Evolutionary conservation across 2,113 vertebrate species (phyloP).

Genomic region (Oreochromis niloticus): DNA sequence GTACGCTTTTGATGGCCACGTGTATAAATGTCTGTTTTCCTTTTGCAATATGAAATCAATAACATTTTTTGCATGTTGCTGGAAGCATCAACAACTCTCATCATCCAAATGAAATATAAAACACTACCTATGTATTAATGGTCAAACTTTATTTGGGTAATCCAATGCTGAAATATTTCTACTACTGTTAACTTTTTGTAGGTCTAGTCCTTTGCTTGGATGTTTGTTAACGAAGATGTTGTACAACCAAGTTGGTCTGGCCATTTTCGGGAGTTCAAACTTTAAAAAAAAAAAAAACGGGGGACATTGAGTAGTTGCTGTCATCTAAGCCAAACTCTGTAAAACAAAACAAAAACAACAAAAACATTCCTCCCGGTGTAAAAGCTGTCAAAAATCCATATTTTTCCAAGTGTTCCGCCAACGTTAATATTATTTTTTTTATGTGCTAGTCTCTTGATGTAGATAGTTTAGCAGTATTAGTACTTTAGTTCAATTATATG

Average conservation of each 20-base stretch:
- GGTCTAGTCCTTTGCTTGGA: neutral
- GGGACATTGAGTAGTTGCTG: neutral
- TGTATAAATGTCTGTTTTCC: slow-evolving; percentile 31
- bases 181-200: neutral
- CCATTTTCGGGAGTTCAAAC: neutral
- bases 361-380: neutral
- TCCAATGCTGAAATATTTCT: slow-evolving; percentile 8
- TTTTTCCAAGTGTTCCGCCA: neutral
- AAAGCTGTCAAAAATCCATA: neutral
- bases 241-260: neutral
- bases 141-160: slow-evolving; percentile 38
- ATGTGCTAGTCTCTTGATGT: neutral
- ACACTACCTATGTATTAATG: slow-evolving; percentile 46
- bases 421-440: neutral
- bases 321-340: neutral
- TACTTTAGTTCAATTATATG: neutral
- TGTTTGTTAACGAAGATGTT: slow-evolving; percentile 10
- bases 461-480: neutral
- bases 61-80: slow-evolving; percentile 41
- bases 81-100: slow-evolving; percentile 15
- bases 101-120: slow-evolving; percentile 29
- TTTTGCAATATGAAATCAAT: slow-evolving; percentile 7
- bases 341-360: neutral
- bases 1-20: slow-evolving; percentile 39
- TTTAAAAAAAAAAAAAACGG: neutral